phyloP scores from a whole-genome alignment of 2,113 vertebrate species.

The Serinus canaria region DNA sequence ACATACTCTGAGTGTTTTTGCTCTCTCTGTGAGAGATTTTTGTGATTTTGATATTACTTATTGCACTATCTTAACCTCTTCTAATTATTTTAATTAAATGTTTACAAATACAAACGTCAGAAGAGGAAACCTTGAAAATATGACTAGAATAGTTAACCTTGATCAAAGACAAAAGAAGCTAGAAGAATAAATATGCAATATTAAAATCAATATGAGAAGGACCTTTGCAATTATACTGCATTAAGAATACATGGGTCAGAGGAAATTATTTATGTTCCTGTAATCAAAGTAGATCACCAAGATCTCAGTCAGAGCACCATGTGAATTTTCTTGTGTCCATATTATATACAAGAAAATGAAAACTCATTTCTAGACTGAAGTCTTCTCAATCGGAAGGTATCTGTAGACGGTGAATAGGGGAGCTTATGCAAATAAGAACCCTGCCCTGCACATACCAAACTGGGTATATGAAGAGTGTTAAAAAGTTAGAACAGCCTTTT shows the following conservation, averaged over 20 bases:
- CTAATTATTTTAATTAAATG: slow-evolving; percentile 42
- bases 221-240: slow-evolving; percentile 9
- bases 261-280: background rate
- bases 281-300: background rate
- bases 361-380: background rate
- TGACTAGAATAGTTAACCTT: slow-evolving; percentile 9
- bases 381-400: background rate
- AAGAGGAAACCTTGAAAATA: slow-evolving; percentile 11
- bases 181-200: background rate
- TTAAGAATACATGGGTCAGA: background rate
- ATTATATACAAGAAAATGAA: background rate
- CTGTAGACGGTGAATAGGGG: background rate
- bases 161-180: background rate
- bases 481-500: background rate
- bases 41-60: background rate
- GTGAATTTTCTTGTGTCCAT: background rate
- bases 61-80: background rate
- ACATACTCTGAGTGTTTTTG: background rate
- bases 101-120: background rate
- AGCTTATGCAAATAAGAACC: background rate
- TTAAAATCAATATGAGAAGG: background rate
- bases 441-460: background rate
- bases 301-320: background rate
- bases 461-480: background rate
- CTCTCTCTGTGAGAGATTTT: background rate